A percentile compares a stretch with the other conserved stretches of the same genome.
Conservation (phyloP, 2,888 invertebrate genomes). For the Labia minor region DNA sequence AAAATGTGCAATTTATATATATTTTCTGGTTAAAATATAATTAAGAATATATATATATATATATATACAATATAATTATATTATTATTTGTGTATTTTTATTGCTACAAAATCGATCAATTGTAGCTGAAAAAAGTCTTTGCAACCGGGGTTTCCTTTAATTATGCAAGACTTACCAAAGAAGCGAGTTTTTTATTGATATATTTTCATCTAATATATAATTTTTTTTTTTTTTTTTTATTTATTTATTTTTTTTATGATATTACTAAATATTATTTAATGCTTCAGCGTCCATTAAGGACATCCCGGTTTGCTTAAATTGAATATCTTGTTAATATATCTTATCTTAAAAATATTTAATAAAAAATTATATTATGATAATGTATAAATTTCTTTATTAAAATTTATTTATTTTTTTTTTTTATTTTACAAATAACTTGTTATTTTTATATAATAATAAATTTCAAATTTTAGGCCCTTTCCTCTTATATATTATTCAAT, state of each 20-base stretch:
- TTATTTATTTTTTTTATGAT: background rate
- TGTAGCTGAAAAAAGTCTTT: background rate
- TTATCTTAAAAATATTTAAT: background rate
- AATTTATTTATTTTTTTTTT: background rate
- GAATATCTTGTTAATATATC: conserved; percentile 7
- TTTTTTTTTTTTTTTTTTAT: background rate
- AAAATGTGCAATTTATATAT: conserved; percentile 16
- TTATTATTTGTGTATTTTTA: too few species aligned
- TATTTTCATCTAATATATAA: background rate
- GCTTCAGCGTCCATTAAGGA: too few species aligned
- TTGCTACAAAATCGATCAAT: too few species aligned
- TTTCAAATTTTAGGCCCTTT: too few species aligned
- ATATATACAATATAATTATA: too few species aligned
- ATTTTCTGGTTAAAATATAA: background rate
- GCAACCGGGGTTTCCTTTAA: background rate
- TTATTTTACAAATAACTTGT: background rate
- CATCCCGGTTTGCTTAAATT: background rate
- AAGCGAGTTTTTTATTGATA: background rate
- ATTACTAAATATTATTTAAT: too few species aligned
- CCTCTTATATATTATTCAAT: too few species aligned
- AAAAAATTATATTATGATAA: background rate
- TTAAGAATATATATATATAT: too few species aligned
- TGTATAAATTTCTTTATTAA: conserved; percentile 8
- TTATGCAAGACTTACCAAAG: conserved; percentile 2
- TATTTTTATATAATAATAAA: too few species aligned